Evolutionary conservation across 2,113 vertebrate genomes (phyloP), one percentile per base, ranked within the genome.

Genomic region (Hippolais icterina): DNA sequence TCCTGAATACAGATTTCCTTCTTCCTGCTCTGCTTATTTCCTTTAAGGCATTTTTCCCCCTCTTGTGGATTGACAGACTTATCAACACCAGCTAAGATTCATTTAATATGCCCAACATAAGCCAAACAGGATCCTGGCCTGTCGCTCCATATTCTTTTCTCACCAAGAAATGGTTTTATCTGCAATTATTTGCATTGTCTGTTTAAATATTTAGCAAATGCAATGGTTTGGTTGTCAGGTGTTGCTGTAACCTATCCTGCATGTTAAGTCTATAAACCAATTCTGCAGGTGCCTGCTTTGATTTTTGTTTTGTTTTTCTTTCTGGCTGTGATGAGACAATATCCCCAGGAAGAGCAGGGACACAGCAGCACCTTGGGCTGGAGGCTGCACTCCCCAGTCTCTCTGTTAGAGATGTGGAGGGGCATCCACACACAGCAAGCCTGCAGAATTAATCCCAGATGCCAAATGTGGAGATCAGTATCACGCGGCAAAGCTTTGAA

Each of bases 1-100:
- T 81, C 76, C 80, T 93, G 94, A 95, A 96, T 96, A 93, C 89
- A 95, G 60, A 97, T 96, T 95, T 90, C 69, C 80, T 92, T 90
- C 31, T 68, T 93, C 59, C 75, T 90, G 79, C 82, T 83, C 59
- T 2, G 10, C 47, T 83, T 85, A 44, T 80, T 95, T 94, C 71
- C 91, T 95, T 96, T 64, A 96, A 94, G 71, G 88, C 79, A 64
- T 86, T 90, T 79, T 22, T 0, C 5, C 21, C 29, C 49, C 54
- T 66, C 80, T 56, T 76, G 76, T 90, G 90, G 64, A 92, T 83
- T 88, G 90, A 86, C 76, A 81, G 92, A 56, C 18, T 83, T 95
- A 92, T 31, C 81, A 88, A 80, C 85, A 83, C 76, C 8, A 18
- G 88, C 79, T 83, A 83, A 86, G 47, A 90, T 77, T 88, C 35